Evolutionary conservation across 2,888 invertebrate genomes (phyloP).

Genomic region (Andrena minutula): DNA sequence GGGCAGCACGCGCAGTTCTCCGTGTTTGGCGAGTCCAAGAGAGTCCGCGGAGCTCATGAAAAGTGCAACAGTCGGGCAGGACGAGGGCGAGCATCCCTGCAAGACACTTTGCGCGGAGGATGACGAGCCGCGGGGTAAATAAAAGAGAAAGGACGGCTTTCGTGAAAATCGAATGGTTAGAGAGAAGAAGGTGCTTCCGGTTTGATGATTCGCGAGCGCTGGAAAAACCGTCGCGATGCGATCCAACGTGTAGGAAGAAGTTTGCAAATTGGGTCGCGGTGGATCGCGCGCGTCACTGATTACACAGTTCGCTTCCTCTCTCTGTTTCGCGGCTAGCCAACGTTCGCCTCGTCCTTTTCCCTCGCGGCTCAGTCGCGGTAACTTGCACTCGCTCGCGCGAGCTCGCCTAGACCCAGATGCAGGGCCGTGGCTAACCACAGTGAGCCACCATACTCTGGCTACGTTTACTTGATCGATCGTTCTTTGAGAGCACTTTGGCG

Average conservation of each 20-base stretch:
- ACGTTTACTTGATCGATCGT: conserved; percentile 21
- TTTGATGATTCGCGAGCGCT: conserved; percentile 5
- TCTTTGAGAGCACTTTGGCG: neutral
- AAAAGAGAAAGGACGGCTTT: conserved; percentile 27
- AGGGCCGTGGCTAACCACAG: conserved; percentile 56
- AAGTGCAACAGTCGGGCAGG: conserved; percentile 58
- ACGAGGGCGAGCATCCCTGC: neutral
- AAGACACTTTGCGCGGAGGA: neutral
- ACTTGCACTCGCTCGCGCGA: conserved; percentile 39
- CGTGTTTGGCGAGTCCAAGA: conserved; percentile 63
- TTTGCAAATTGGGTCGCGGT: conserved; percentile 79
- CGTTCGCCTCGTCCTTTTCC: conserved; percentile 23
- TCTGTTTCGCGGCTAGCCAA: conserved; percentile 25
- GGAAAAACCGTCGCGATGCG: conserved; percentile 38
- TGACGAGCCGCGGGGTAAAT: neutral
- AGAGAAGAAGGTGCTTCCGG: conserved; percentile 42
- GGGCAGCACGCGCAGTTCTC: conserved; percentile 49
- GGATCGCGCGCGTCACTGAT: conserved; percentile 74
- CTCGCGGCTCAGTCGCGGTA: conserved; percentile 32
- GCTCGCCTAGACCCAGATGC: conserved; percentile 73
- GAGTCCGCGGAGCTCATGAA: conserved; percentile 60
- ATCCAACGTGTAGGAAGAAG: conserved; percentile 75
- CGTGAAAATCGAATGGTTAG: neutral
- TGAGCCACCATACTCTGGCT: neutral
- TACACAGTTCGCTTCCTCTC: conserved; percentile 65